These are phyloP conservation scores for Eulemur mongoz DNA, from an alignment of 2,797 vertebrate genomes.

Conservation along the genomic window DNA sequence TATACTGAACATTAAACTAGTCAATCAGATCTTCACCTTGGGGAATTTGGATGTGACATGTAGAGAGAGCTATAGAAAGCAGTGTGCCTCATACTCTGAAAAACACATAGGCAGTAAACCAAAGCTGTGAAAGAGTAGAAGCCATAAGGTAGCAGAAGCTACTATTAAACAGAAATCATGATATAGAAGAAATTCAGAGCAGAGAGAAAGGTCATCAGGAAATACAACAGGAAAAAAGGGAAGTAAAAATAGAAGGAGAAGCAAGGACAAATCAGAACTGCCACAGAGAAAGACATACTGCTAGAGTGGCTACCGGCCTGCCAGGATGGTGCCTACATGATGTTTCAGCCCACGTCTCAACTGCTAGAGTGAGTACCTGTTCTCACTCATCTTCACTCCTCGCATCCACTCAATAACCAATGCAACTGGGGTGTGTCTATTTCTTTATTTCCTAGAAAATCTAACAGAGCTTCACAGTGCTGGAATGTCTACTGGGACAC, in stretches of 20 bases:
- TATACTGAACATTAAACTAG: not conserved
- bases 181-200: not conserved
- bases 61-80: not conserved
- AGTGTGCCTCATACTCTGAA: not conserved
- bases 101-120: not conserved
- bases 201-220: not conserved
- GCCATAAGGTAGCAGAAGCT: not conserved
- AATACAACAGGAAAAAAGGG: not conserved
- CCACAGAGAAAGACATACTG: not conserved
- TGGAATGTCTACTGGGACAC: not conserved
- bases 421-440: not conserved
- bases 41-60: not conserved
- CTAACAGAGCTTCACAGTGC: not conserved
- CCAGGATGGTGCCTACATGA: not conserved
- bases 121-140: not conserved
- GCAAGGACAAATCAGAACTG: not conserved
- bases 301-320: not conserved
- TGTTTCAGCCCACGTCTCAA: not conserved
- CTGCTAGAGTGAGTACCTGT: not conserved
- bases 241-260: not conserved
- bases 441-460: not conserved
- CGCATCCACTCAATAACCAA: not conserved
- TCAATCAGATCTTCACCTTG: not conserved
- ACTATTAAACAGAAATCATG: not conserved
- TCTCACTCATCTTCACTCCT: not conserved